Base-by-base conservation (phyloP, 1,140 invertebrate species). In the Drosophila miranda region DNA sequence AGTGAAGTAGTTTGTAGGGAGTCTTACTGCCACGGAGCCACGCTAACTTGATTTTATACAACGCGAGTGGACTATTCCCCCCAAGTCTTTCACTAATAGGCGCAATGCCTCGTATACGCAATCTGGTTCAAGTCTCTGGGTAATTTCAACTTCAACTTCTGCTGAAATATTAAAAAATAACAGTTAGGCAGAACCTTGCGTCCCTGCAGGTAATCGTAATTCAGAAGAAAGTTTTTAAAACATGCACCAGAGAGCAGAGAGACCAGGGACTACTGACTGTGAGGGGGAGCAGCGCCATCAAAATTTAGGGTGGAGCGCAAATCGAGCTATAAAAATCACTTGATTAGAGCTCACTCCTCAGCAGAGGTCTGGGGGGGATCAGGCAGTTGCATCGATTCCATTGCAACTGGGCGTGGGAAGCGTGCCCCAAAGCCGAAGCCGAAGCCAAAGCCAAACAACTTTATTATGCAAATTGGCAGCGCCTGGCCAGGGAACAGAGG, bases 401-500 rank as follows among this genome's bases (percentile, higher is more conserved):
- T 41, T 21, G 30, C 34, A 55, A 52, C 48, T 72, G 78, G 78
- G 74, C 78, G 78, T 82, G 78, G 78, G 78, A 82, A 78, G 34
- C 64, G 41, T 30, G 46, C 48, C 3, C 9, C 34, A 38, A 13
- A 38, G 3, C 34, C 34, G 3, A 11, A 34, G 3, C 30, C 30
- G 34, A 11, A 34, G 3, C 30, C 30, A 42, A 13, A 62, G 46
- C 38, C 21, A 66, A 74, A 82, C 78, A 82, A 82, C 78, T 82
- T 82, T 62, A 83, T 82, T 82, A 82, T 82, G 79, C 78, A 82
- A 78, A 81, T 58, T 78, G 49, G 53, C 34, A 23, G 49, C 53
- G 53, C 61, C 49, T 70, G 64, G 43, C 62, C 62, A 68, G 62
- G 68, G 67, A 67, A 48, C 63, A n/a, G n/a, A n/a, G n/a, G 45